Conservation (phyloP, 2,113 vertebrate genomes). For the Odocoileus virginianus region DNA sequence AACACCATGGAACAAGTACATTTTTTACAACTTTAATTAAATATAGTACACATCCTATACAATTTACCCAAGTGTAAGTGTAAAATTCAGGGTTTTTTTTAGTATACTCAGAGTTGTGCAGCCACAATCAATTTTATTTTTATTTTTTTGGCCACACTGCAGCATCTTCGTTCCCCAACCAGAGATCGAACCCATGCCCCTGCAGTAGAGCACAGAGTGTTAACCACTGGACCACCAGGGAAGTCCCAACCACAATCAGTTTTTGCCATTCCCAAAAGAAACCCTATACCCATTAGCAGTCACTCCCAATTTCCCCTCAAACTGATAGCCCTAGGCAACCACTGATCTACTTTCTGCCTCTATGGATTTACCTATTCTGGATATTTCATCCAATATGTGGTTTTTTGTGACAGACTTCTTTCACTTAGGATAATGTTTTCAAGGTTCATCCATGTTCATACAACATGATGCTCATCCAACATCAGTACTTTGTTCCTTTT, state of each 20-base stretch:
- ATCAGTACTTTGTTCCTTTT: background rate
- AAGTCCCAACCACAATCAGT: background rate
- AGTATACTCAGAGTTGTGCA: background rate
- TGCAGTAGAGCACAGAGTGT: background rate
- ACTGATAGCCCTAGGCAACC: background rate
- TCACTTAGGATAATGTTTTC: background rate
- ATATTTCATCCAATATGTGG: background rate
- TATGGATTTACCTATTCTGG: background rate
- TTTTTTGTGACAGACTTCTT: background rate
- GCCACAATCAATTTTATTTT: background rate
- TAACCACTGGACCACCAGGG: background rate
- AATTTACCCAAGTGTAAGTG: background rate
- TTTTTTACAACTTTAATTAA: background rate
- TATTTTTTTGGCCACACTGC: background rate
- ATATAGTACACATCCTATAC: background rate
- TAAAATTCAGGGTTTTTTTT: background rate
- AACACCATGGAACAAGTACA: background rate
- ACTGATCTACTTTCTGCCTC: background rate
- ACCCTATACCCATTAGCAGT: background rate
- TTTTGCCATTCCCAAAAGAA: background rate
- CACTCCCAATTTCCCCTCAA: background rate
- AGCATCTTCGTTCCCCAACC: background rate
- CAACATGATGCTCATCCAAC: background rate
- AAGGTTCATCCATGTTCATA: background rate
- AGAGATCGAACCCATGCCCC: background rate